A percentile compares a stretch with the other conserved stretches of the same genome.
Evolutionary conservation across 2,113 vertebrate genomes (phyloP).

Genomic region (Daboia siamensis): DNA sequence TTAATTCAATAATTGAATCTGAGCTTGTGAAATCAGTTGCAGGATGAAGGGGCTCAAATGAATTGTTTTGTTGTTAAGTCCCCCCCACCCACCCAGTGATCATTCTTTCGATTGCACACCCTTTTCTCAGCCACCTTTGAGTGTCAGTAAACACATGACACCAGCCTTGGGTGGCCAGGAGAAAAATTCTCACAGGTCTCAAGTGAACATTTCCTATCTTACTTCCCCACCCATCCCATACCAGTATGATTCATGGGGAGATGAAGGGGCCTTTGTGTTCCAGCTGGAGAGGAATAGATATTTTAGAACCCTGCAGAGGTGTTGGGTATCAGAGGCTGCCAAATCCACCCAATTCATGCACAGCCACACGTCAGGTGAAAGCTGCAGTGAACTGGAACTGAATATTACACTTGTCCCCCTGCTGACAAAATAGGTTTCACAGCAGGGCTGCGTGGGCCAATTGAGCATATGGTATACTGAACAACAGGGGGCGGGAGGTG

Average conservation of each 20-base stretch:
- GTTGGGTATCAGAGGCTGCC: slow-evolving; percentile 9
- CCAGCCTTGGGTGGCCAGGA: neutral
- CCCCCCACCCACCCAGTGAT: neutral
- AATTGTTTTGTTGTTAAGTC: neutral
- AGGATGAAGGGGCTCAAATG: neutral
- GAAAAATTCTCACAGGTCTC: slow-evolving; percentile 17
- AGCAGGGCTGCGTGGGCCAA: neutral
- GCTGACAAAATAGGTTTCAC: neutral
- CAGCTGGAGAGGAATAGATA: neutral
- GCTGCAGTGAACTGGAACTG: neutral
- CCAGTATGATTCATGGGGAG: neutral
- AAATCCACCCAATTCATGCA: neutral
- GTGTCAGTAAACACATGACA: neutral
- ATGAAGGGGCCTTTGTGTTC: slow-evolving; percentile 19
- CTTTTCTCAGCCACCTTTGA: neutral
- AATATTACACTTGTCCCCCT: neutral
- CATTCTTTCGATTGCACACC: neutral
- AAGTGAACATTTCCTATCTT: neutral
- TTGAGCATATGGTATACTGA: neutral
- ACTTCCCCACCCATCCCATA: neutral
- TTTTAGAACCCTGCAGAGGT: neutral
- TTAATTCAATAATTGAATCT: neutral
- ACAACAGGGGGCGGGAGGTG: neutral
- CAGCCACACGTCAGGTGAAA: slow-evolving; percentile 2
- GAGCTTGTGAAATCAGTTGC: neutral